These are phyloP conservation scores for Neopelma chrysocephalum DNA, from an alignment of 2,797 vertebrate species.

Conservation along the genomic window DNA sequence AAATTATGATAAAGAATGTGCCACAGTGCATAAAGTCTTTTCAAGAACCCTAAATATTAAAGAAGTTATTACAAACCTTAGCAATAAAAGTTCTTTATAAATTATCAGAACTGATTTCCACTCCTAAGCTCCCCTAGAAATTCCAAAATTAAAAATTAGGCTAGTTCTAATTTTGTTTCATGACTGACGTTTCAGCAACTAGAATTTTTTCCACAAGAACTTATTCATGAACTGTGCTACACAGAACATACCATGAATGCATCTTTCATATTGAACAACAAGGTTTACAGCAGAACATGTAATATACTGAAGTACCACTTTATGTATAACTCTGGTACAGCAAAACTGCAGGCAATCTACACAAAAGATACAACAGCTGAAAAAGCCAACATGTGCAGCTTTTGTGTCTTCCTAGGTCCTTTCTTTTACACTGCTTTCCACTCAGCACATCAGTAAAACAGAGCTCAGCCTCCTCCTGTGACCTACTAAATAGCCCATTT, in stretches of 20 bases:
- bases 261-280: neutral
- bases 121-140: neutral
- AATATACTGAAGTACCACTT: neutral
- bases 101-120: neutral
- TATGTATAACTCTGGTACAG: neutral
- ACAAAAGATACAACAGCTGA: neutral
- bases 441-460: slow-evolving; percentile 19
- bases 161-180: neutral
- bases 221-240: neutral
- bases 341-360: neutral
- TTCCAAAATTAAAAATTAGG: neutral
- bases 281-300: neutral
- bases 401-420: neutral
- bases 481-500: slow-evolving; percentile 40
- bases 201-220: neutral
- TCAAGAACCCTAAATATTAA: slow-evolving; percentile 52
- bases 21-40: slow-evolving; percentile 14
- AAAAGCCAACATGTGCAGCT: neutral
- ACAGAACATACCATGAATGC: neutral
- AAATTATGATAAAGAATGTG: slow-evolving; percentile 22
- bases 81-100: slow-evolving; percentile 7
- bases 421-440: neutral
- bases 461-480: slow-evolving; percentile 5
- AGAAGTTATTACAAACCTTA: slow-evolving; percentile 24
- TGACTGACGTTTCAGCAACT: neutral